phyloP scores from a whole-genome alignment of 2,888 invertebrate genomes.

The Marronus borbonicus region DNA sequence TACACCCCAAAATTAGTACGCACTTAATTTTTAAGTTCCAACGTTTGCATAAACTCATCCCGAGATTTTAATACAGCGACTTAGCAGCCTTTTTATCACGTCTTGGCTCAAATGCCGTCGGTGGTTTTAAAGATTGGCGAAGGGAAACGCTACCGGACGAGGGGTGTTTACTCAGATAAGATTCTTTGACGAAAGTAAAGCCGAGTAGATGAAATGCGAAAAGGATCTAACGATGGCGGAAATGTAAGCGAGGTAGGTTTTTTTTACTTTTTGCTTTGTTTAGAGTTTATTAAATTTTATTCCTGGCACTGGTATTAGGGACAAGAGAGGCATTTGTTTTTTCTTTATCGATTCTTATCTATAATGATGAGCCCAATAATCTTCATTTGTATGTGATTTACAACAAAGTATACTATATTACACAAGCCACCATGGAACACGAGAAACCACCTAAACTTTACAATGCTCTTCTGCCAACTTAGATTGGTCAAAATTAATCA shows the following conservation, averaged over 20 bases:
- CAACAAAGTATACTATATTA: background rate
- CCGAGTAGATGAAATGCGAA: conserved; percentile 18
- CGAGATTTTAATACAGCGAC: conserved; percentile 32
- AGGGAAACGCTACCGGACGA: conserved; percentile 1
- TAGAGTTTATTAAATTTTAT: background rate
- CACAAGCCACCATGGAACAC: background rate
- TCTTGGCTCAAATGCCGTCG: conserved; percentile 33
- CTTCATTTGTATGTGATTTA: background rate
- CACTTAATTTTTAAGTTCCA: conserved; percentile 24
- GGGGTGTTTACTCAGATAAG: conserved; percentile 40
- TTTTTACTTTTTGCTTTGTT: background rate
- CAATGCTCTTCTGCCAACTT: no score
- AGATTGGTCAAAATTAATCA: background rate
- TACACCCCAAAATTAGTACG: conserved; percentile 21
- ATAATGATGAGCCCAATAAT: background rate
- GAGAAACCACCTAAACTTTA: background rate
- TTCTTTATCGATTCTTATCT: background rate
- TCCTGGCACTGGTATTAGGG: no score
- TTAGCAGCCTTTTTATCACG: conserved; percentile 24
- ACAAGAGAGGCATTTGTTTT: background rate
- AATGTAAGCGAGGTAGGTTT: background rate
- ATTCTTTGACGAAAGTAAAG: conserved; percentile 31
- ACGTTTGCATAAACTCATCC: conserved; percentile 10
- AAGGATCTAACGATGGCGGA: background rate
- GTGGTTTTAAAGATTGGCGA: conserved; percentile 3